Conservation (phyloP, 1,140 invertebrate genomes). For the Rhagoletis zephyria region DNA sequence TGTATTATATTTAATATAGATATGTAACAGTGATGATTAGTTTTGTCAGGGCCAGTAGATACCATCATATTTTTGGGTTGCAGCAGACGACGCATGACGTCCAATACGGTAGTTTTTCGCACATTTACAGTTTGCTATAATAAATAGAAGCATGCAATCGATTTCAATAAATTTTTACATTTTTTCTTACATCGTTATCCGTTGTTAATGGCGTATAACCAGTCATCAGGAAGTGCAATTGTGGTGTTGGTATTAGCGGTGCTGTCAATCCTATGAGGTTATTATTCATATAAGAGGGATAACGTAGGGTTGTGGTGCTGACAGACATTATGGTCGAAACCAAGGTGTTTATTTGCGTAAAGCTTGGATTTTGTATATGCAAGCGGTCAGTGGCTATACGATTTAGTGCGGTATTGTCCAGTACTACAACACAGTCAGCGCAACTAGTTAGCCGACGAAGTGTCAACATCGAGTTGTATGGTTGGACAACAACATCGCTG, state of each 20-base stretch:
- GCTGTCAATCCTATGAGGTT: constrained; percentile 96
- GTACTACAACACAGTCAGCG: constrained; percentile 97
- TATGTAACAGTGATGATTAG: constrained; percentile 95
- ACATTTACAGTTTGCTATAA: constrained; percentile 64
- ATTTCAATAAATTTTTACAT: neutral
- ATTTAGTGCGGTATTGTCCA: constrained; percentile 97
- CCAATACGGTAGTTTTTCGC: constrained; percentile 70
- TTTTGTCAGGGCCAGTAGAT: constrained; percentile 91
- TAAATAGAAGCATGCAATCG: neutral
- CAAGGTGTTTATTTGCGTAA: constrained; percentile 97
- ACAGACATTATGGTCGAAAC: constrained; percentile 99
- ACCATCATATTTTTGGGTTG: constrained; percentile 99
- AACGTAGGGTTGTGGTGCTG: constrained; percentile 94
- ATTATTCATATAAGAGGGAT: constrained; percentile 99
- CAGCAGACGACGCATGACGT: constrained; percentile 79
- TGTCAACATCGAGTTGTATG: constrained; percentile 97
- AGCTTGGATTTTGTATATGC: constrained; percentile 93
- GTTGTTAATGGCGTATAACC: constrained; percentile 96
- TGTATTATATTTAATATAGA: constrained; percentile 99
- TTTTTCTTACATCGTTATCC: constrained; percentile 80
- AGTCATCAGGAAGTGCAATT: constrained; percentile 99
- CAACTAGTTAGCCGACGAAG: constrained; percentile 95
- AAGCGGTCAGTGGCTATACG: constrained; percentile 95
- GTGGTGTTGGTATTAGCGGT: constrained; percentile 95
- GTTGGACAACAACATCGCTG: constrained; percentile 98